These are phyloP conservation scores for Rhagoletis pomonella DNA, from an alignment of 1,140 invertebrate genomes.

Conservation along the genomic window DNA sequence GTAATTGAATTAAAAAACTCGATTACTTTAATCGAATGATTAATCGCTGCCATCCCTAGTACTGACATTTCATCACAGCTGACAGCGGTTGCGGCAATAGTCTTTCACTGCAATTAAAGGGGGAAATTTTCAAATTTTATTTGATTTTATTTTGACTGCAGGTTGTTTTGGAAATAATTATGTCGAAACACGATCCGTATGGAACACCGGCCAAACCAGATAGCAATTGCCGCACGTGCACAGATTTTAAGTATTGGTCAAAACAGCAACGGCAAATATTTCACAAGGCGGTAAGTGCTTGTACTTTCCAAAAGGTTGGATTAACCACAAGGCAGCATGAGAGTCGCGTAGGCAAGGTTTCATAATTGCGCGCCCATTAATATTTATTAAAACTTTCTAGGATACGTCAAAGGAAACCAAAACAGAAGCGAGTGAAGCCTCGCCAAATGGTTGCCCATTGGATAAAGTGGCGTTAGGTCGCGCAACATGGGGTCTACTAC, in stretches of 20 bases:
- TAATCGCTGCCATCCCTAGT: background rate
- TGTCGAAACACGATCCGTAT: constrained; percentile 57
- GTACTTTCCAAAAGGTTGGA: constrained; percentile 10
- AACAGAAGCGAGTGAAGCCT: background rate
- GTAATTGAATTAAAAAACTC: too few species aligned
- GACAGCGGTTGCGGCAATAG: constrained; percentile 36
- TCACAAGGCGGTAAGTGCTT: constrained; percentile 65
- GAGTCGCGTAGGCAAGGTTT: background rate
- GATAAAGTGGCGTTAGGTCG: constrained; percentile 85
- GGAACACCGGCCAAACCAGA: constrained; percentile 61
- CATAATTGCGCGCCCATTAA: background rate
- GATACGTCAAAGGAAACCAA: constrained; percentile 25
- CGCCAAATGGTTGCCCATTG: constrained; percentile 81
- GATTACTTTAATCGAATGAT: too few species aligned
- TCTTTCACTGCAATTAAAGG: background rate
- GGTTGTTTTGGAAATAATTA: constrained; percentile 42
- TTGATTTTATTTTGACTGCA: constrained; percentile 45
- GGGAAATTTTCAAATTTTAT: constrained; percentile 44
- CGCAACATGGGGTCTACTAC: constrained; percentile 93
- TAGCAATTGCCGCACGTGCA: constrained; percentile 80
- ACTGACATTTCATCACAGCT: constrained; percentile 50
- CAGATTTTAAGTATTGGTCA: constrained; percentile 84
- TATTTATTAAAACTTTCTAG: background rate
- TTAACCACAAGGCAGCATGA: background rate
- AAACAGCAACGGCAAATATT: constrained; percentile 78